Evolutionary conservation across 2,113 vertebrate species (phyloP), one percentile per base, ranked within the genome.

Genomic region (Strigops habroptila): DNA sequence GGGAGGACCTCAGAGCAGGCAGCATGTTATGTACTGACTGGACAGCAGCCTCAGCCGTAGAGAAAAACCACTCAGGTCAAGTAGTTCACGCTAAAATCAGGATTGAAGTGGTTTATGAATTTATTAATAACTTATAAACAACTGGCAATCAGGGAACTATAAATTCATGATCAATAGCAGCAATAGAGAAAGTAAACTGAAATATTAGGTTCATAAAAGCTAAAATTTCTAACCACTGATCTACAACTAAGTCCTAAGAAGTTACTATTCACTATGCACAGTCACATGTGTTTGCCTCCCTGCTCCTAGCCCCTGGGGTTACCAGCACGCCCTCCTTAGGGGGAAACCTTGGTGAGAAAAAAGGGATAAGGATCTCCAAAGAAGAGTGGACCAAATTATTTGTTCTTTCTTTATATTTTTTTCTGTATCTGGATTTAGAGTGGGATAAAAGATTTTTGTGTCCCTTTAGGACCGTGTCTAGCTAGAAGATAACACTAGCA

Each of bases 11-110:
- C 39, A 17, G 14, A 86, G 44, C 8, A 52, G 21, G 6, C 0
- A 2, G 1, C 18, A 14, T 52, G 28, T 14, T 53, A 23, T 49
- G 15, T 43, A 12, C 18, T 67, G 31, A 22, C 44, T 53, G 25
- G 13, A 9, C 24, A 55, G n/a, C 23, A 79, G 46, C 22, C 39
- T 79, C 1, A 0, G 5, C 30, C 1, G 0, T 49, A 22, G 31
- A 48, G 19, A 18, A 65, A 52, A 76, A 48, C 1, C 1, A 4
- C 14, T 35, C 23, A 1, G 3, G 44, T 78, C 15, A 44, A 68
- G 39, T 24, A 43, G 8, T 46, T 75, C 37, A 35, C 63, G 33
- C 10, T 6, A 62, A 86, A 71, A 59, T 71, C n/a, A 25, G 5
- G 7, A 57, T 35, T 1, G 2, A 67, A 67, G 2, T 35, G 21